Evolutionary conservation across 2,888 invertebrate species (phyloP), one percentile per base, ranked within the genome.

Genomic region (Itoplectis maculator): DNA sequence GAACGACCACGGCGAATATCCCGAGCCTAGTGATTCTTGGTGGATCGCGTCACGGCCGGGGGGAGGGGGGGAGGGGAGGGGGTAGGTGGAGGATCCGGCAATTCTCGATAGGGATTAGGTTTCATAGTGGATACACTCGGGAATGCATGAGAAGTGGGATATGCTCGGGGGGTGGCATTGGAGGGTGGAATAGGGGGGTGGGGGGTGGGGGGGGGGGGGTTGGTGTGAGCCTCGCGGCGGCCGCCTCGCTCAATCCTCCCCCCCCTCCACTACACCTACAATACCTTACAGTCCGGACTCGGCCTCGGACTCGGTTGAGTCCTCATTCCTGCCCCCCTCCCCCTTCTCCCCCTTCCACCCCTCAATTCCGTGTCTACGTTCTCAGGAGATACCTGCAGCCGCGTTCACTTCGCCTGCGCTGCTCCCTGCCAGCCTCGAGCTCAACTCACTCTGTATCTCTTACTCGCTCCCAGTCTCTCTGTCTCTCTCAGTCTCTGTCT

Each of bases 331-430:
- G 54, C 63, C 18, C 37, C 66, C 56, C 56, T 66, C 72, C 82
- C 82, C 72, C 79, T 29, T 29, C 29, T 51, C 18, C 37, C 66
- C 56, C 47, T 66, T 45, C 35, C 45, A 47, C 82, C 68, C 82
- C 82, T 76, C 79, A 79, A 79, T 82, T 79, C 79, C 76, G 37
- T 42, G 51, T 54, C 70, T 79, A 68, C 82, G 82, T 76, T 79
- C 79, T 79, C 70, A 75, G 72, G 82, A 82, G 82, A 82, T 82
- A 78, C 78, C 69, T 63, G 78, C n/a, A n/a, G 45, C 54, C 69
- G 68, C 15, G 68, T 74, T 79, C 23, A 45, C 23, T 42, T 70
- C 54, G 56, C 56, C 29, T 49, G 7, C 45, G 47, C n/a, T 15
- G 15, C 49, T 49, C 2, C 15, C 37, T 15, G 37, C 37, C 35